These are phyloP conservation scores for Chromoteleia sp. DNA, from an alignment of 2,888 invertebrate genomes.

Conservation along the genomic window DNA sequence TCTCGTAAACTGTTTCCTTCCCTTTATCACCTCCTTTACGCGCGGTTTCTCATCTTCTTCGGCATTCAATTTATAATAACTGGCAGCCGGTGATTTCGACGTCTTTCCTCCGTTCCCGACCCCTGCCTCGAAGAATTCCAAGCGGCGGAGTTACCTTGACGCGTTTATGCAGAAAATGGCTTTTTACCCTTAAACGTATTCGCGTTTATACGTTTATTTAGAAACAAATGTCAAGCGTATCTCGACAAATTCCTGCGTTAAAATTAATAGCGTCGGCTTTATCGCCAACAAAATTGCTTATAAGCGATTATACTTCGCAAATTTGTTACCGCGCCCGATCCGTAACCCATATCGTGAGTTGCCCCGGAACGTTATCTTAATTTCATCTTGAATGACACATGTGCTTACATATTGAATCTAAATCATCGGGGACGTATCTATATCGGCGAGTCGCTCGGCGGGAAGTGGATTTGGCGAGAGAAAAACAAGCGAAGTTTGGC, in stretches of 20 bases:
- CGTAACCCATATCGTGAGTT: neutral
- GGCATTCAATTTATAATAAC: constrained; percentile 79
- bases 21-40: constrained; percentile 72
- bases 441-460: constrained; percentile 72
- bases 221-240: constrained; percentile 63
- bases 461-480: constrained; percentile 70
- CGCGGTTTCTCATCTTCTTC: constrained; percentile 77
- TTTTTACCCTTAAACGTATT: constrained; percentile 71
- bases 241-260: constrained; percentile 38
- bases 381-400: constrained; percentile 69
- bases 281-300: constrained; percentile 53
- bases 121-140: constrained; percentile 69
- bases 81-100: constrained; percentile 76
- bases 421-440: constrained; percentile 74
- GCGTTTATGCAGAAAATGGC: constrained; percentile 80
- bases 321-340: constrained; percentile 12
- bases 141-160: constrained; percentile 68
- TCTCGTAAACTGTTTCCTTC: constrained; percentile 75
- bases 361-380: constrained; percentile 58
- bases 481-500: constrained; percentile 71
- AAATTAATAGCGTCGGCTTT: constrained; percentile 56
- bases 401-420: constrained; percentile 74
- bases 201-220: constrained; percentile 65
- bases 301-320: constrained; percentile 50
- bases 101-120: constrained; percentile 48